Base-by-base conservation (phyloP, 2,113 vertebrate species). In the Nothobranchius kuhntae region DNA sequence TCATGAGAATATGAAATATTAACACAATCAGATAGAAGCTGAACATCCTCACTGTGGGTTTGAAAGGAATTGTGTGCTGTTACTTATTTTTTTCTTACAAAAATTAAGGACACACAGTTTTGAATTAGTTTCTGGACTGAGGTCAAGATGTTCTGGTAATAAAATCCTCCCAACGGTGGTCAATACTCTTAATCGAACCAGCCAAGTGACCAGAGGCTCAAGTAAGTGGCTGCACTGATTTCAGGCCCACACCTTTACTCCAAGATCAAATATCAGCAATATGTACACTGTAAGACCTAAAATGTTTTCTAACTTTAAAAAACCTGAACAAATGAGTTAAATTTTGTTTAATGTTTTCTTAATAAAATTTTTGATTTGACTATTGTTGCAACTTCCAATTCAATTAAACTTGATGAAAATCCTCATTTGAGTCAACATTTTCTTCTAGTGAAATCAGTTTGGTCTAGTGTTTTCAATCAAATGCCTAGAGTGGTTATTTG, bases 1-100 rank as follows among this genome's bases (percentile, higher is more conserved):
- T 26, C 54, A 59, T 58, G 61, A 68, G 85, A 84, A 87, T 80
- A 69, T 84, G 63, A 84, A 86, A 71, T 58, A 68, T 61, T 54
- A 68, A 71, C 71, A 50, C 12, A 21, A 42, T 63, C 75, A 77
- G 60, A 84, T 72, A 69, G 71, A 62, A 14, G 46, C 74, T 38
- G 38, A 71, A 61, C 76, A 65, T 60, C 65, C 63, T 69, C 64
- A 47, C 30, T 24, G 55, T 13, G 7, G 46, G 36, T 61, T 51
- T 56, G 50, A 55, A 51, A 55, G 30, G 21, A 51, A 13, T 30
- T 30, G 30, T 30, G 30, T 30, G 30, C 21, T 21, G 21, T 21
- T 21, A 21, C 1, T 21, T 21, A 21, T 21, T 30, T 30, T 30
- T 30, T 30, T 30, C 30, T 30, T 30, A 30, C 30, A 21, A 61